These are phyloP conservation scores for Radopholus similis DNA, from an alignment of 1,140 invertebrate species.

Conservation along the genomic window DNA sequence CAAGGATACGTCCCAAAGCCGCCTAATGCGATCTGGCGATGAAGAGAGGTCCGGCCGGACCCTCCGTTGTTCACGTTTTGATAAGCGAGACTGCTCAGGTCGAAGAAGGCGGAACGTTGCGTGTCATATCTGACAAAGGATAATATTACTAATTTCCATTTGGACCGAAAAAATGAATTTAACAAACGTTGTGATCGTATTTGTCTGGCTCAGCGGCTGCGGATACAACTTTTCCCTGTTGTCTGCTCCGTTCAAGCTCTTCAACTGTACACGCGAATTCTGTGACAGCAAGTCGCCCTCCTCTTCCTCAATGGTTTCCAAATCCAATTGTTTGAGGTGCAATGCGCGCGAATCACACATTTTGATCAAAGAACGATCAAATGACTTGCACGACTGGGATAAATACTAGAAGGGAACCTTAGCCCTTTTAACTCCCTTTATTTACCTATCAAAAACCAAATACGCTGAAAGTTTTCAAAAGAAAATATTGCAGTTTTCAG, in stretches of 20 bases:
- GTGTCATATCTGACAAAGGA: constrained; percentile 7
- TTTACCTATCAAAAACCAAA: no score
- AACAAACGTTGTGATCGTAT: constrained; percentile 12
- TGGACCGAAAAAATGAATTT: background rate
- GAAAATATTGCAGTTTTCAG: no score
- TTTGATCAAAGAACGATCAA: no score
- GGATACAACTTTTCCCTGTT: background rate
- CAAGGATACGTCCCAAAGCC: background rate
- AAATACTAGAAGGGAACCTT: no score
- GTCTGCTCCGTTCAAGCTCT: background rate
- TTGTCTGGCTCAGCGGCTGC: constrained; percentile 8
- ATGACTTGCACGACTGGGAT: no score
- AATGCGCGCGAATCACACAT: background rate
- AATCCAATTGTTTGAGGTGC: constrained; percentile 4
- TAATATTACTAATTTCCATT: background rate
- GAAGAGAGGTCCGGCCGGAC: background rate
- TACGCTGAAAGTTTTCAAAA: no score
- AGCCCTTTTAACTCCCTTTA: no score
- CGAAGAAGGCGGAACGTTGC: background rate
- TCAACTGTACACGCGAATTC: constrained; percentile 9
- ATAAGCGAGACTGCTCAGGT: constrained; percentile 3
- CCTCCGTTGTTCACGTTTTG: background rate
- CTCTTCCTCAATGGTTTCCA: constrained; percentile 21
- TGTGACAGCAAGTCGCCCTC: constrained; percentile 9
- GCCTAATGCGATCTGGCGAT: background rate